Evolutionary conservation across 2,888 invertebrate species (phyloP).

Genomic region (Drosophila putrida): DNA sequence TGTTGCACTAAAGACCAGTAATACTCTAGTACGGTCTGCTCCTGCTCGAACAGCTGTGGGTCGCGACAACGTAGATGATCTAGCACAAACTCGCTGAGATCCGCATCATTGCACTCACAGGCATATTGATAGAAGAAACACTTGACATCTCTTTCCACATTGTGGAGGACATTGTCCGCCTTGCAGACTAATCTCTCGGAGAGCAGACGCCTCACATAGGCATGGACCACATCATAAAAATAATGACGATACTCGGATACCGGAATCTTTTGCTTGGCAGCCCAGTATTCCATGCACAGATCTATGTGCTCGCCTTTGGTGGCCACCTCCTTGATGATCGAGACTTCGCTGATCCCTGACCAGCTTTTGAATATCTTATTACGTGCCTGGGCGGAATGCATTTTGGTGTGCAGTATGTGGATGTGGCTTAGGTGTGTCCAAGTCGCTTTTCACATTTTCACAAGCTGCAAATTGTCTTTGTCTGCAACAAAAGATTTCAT

Average conservation of each 20-base stretch:
- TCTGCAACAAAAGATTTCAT: slow-evolving; percentile 17
- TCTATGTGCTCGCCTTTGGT: slow-evolving; percentile 85
- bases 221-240: slow-evolving; percentile 83
- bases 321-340: slow-evolving; percentile 84
- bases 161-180: slow-evolving; percentile 80
- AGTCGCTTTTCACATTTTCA: slow-evolving; percentile 45
- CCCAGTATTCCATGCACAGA: slow-evolving; percentile 83
- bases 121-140: slow-evolving; percentile 86
- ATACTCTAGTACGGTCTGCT: slow-evolving; percentile 75
- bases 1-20: slow-evolving; percentile 81
- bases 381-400: slow-evolving; percentile 72
- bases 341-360: slow-evolving; percentile 82
- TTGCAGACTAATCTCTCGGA: slow-evolving; percentile 83
- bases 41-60: slow-evolving; percentile 78
- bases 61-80: slow-evolving; percentile 88
- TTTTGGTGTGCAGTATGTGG: slow-evolving; percentile 27
- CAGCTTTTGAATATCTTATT: slow-evolving; percentile 84
- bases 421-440: slow-evolving; percentile 18
- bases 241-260: slow-evolving; percentile 74
- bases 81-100: slow-evolving; percentile 89
- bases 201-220: slow-evolving; percentile 82
- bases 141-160: slow-evolving; percentile 82
- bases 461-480: slow-evolving; percentile 30
- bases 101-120: slow-evolving; percentile 87
- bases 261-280: slow-evolving; percentile 73